Evolutionary conservation across 2,888 invertebrate genomes (phyloP), one percentile per base, ranked within the genome.

Genomic region (Anarsia innoxiella): DNA sequence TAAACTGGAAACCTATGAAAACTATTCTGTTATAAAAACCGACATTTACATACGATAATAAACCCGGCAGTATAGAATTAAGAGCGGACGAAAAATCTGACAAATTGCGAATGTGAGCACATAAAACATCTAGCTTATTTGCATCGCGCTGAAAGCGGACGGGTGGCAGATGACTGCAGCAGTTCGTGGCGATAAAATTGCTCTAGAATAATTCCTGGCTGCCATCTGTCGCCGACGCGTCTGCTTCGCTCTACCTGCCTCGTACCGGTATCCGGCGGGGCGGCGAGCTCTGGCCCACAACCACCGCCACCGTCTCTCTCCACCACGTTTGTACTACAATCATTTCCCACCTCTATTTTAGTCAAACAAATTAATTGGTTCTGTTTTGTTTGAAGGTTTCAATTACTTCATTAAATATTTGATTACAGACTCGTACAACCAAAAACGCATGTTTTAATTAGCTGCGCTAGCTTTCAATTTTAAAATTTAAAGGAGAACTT

Each of bases 181-280:
- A 66, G 65, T 64, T 64, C 61, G 66, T 51, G 58, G 56, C 62
- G 53, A 59, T 64, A 61, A 64, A 69, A 66, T 64, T 64, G 60
- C 58, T 57, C 48, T 47, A 57, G 60, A 68, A 71, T 71, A 70
- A 71, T 69, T 60, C 65, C 56, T 53, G 47, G 54, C 45, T 37
- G 41, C 55, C 60, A 58, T 49, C 53, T 59, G 59, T 48, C 54
- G 48, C 51, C 40, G 32, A 32, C 32, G 34, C 30, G 30, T 34
- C 34, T 39, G 8, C 19, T 19, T 19, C 8, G 3, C 23, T 13
- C 19, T 36, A 12, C 31, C 31, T 29, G 27, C 23, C n/a, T n/a
- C n/a, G n/a, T n/a, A n/a, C n/a, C n/a, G n/a, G n/a, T n/a, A n/a
- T n/a, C n/a, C n/a, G n/a, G n/a, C n/a, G n/a, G n/a, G n/a, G n/a